A percentile compares a stretch with the other conserved stretches of the same genome.
phyloP scores from a whole-genome alignment of 2,113 vertebrate species.

The Delphinapterus leucas region DNA sequence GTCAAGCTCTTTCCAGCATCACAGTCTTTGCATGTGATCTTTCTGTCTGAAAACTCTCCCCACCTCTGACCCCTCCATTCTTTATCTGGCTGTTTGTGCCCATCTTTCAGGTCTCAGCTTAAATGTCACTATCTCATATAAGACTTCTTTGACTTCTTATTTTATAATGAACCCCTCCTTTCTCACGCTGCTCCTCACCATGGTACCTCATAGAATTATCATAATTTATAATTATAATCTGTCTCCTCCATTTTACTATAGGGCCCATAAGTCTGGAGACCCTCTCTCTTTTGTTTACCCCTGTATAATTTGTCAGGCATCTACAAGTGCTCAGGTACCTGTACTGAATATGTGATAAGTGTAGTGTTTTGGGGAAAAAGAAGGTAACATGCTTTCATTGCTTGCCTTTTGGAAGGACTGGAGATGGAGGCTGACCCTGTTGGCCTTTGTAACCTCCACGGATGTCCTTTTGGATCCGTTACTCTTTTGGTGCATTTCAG shows the following conservation, averaged over 20 bases:
- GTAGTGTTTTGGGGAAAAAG: not conserved
- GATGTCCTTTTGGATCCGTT: not conserved
- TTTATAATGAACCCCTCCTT: not conserved
- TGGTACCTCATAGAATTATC: not conserved
- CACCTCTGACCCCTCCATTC: fast-evolving
- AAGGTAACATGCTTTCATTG: not conserved
- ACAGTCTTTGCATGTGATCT: not conserved
- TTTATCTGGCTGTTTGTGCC: not conserved
- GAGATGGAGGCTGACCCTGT: not conserved
- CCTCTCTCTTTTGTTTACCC: not conserved
- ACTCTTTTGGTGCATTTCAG: not conserved
- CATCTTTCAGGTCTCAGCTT: not conserved
- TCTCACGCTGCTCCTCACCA: not conserved
- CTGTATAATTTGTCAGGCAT: not conserved
- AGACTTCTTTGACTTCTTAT: not conserved
- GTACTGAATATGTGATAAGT: not conserved
- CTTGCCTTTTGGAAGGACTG: not conserved
- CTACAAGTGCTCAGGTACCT: not conserved
- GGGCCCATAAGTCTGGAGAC: not conserved
- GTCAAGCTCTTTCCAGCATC: not conserved
- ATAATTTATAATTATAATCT: not conserved
- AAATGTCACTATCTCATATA: not conserved
- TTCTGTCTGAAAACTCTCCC: not conserved
- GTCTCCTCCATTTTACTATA: not conserved
- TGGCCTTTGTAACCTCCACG: not conserved